phyloP scores from a whole-genome alignment of 2,888 invertebrate species.

The Meta bourneti region DNA sequence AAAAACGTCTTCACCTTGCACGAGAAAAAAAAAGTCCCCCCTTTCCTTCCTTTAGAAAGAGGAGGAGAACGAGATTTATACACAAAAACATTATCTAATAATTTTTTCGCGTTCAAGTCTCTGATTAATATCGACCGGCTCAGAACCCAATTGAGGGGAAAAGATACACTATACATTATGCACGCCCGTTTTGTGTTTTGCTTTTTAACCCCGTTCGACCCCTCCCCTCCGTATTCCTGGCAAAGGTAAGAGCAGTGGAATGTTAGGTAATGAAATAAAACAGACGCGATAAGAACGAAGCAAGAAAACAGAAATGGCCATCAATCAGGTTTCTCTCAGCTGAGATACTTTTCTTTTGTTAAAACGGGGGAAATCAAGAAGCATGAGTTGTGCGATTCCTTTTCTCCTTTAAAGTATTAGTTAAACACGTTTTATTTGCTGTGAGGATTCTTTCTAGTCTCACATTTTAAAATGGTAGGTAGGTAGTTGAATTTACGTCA shows the following conservation, averaged over 20 bases:
- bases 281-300: constrained; percentile 14
- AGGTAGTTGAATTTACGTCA: too few species aligned
- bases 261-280: constrained; percentile 30
- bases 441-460: not conserved
- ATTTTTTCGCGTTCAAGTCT: constrained; percentile 33
- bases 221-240: not conserved
- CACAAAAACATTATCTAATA: constrained; percentile 55
- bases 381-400: not conserved
- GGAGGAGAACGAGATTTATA: not conserved
- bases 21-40: not conserved
- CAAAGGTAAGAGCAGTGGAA: constrained; percentile 27
- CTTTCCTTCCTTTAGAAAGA: not conserved
- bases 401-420: not conserved
- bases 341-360: not conserved
- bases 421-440: not conserved
- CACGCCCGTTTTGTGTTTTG: constrained; percentile 18
- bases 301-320: not conserved
- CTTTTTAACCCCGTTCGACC: not conserved
- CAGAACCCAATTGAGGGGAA: constrained; percentile 54
- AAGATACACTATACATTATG: constrained; percentile 56
- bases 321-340: not conserved
- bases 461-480: too few species aligned
- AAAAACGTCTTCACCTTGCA: constrained; percentile 7
- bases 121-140: constrained; percentile 56
- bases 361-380: too few species aligned